Conservation (phyloP, 2,113 vertebrate genomes). For the Pao palembangensis region DNA sequence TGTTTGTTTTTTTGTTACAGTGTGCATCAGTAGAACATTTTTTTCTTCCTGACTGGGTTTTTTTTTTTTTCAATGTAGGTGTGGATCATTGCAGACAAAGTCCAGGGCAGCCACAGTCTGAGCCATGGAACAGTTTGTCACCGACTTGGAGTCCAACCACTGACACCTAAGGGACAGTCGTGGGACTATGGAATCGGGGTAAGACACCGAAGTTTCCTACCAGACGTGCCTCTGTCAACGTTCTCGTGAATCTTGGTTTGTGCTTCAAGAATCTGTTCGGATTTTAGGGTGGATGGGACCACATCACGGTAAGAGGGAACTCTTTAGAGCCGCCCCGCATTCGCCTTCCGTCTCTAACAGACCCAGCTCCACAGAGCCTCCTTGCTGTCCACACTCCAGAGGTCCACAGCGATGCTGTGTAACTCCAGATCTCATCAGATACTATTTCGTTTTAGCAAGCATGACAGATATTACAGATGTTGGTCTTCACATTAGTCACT, state of each 20-base stretch:
- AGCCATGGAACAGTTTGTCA: constrained; percentile 94
- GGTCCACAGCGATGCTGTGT: constrained; percentile 55
- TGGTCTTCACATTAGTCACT: not conserved
- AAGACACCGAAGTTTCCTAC: constrained; percentile 40
- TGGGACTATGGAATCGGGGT: constrained; percentile 99
- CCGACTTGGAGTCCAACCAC: constrained; percentile 82
- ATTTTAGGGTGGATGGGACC: constrained; percentile 92
- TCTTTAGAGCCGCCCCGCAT: constrained; percentile 69
- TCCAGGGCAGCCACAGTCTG: constrained; percentile 92
- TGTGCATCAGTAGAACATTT: too few relatives aligned
- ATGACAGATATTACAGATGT: too few relatives aligned
- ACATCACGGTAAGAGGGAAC: constrained; percentile 87
- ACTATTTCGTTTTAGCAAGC: too few relatives aligned
- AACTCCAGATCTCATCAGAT: constrained; percentile 56
- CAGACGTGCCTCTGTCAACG: not conserved
- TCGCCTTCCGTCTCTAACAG: constrained; percentile 41
- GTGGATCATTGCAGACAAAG: constrained; percentile 97
- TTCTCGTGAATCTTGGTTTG: not conserved
- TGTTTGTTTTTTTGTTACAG: too few relatives aligned
- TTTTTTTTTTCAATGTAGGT: constrained; percentile 71
- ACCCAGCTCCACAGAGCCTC: constrained; percentile 19
- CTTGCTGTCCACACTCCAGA: constrained; percentile 51
- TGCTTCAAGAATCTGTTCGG: not conserved
- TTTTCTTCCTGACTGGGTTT: too few relatives aligned
- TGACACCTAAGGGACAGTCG: constrained; percentile 82